These are phyloP conservation scores for Delphinapterus leucas DNA, from an alignment of 2,113 vertebrate genomes.

Conservation along the genomic window DNA sequence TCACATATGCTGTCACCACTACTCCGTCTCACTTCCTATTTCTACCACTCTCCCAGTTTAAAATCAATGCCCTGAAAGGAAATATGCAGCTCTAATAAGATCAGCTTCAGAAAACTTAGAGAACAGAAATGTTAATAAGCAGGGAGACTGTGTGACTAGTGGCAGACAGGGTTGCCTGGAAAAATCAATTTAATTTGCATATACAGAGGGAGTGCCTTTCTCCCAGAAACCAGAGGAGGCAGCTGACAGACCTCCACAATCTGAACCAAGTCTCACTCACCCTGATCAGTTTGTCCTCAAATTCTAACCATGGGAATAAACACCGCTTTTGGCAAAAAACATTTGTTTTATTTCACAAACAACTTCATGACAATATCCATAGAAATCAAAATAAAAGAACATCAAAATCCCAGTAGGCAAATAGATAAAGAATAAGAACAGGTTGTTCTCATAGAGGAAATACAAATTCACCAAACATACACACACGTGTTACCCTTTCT, in stretches of 20 bases:
- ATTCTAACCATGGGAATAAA: not conserved
- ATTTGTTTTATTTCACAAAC: conserved; percentile 30
- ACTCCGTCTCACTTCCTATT: not conserved
- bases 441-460: conserved; percentile 5
- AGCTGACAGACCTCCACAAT: not conserved
- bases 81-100: not conserved
- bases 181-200: not conserved
- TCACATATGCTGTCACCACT: not conserved
- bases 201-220: not conserved
- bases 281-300: not conserved
- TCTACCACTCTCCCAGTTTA: not conserved
- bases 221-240: not conserved
- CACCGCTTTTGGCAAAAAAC: not conserved
- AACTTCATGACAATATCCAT: conserved; percentile 19
- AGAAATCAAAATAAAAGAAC: conserved; percentile 48
- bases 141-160: not conserved
- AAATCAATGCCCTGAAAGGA: not conserved
- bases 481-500: not conserved
- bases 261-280: not conserved
- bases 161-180: not conserved
- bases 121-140: not conserved
- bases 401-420: not conserved
- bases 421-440: conserved; percentile 15
- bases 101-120: not conserved
- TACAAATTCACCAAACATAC: not conserved